Conservation (phyloP, 2,113 vertebrate species). For the Anseranas semipalmata region DNA sequence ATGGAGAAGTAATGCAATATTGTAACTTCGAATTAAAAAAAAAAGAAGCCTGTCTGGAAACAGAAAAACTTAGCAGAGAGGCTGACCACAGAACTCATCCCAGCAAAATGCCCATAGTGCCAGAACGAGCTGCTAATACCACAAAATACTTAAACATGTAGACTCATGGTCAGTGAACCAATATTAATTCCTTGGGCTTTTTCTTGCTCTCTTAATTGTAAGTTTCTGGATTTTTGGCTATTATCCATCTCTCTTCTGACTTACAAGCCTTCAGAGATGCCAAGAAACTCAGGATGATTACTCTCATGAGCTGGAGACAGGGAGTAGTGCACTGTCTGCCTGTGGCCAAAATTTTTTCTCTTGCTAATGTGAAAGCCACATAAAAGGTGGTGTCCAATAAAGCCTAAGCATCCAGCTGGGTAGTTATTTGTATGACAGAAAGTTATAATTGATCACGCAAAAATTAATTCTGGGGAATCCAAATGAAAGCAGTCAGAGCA, state of each 20-base stretch:
- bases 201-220: conserved; percentile 19
- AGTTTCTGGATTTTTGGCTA: conserved; percentile 36
- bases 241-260: conserved; percentile 3
- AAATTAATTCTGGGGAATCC: neutral
- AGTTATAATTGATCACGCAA: neutral
- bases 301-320: neutral
- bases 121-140: conserved; percentile 8
- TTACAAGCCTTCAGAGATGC: neutral
- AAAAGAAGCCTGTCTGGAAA: neutral
- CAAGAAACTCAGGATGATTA: neutral
- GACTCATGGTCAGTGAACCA: conserved; percentile 26
- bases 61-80: neutral
- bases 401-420: rapidly evolving
- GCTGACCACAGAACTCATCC: neutral
- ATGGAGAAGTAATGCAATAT: neutral
- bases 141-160: conserved; percentile 6
- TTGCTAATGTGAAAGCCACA: neutral
- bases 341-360: neutral
- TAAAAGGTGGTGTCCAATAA: neutral
- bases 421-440: neutral
- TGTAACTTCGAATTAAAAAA: neutral
- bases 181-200: neutral
- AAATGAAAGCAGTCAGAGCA: neutral
- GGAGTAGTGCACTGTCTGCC: neutral
- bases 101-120: neutral